Percentiles rank a stretch among this genome's conserved stretches.
Conservation (phyloP, 2,113 vertebrate genomes). For the Centropus unirufus region DNA sequence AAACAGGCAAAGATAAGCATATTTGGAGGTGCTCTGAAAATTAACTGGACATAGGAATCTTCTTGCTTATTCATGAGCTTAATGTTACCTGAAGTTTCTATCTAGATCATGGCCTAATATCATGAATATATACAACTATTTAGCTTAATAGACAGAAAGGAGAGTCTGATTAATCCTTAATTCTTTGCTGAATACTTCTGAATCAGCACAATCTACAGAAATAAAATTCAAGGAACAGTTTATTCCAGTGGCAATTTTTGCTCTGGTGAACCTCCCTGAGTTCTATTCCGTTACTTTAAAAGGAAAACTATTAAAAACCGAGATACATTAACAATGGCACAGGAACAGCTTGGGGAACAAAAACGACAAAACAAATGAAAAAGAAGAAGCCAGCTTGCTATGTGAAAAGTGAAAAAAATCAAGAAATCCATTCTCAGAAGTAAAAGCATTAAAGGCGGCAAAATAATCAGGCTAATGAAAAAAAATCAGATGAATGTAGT, state of each 20-base stretch:
- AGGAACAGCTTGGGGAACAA: conserved; percentile 8
- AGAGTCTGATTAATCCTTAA: background rate
- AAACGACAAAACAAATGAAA: conserved; percentile 1
- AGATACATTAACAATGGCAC: conserved; percentile 27
- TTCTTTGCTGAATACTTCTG: background rate
- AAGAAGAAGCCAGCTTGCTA: background rate
- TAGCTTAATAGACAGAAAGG: background rate
- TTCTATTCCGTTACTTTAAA: conserved; percentile 6
- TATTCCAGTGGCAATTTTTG: background rate
- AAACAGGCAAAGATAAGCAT: background rate
- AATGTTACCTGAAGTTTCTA: background rate
- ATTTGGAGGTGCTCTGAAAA: background rate
- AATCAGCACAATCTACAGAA: background rate
- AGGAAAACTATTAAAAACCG: background rate
- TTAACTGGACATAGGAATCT: background rate
- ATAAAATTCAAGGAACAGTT: background rate
- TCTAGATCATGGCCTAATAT: background rate
- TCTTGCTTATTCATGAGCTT: background rate
- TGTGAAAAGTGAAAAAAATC: background rate
- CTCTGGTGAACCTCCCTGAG: background rate
- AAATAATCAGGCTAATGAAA: conserved; percentile 53
- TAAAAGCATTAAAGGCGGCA: conserved; percentile 36
- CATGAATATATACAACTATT: background rate
- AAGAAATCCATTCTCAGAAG: conserved; percentile 20
- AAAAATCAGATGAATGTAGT: background rate